Percentiles rank a stretch among this genome's conserved stretches.
These are phyloP conservation scores for Sycophaga agraensis DNA, from an alignment of 1,140 invertebrate species.

Conservation along the genomic window DNA sequence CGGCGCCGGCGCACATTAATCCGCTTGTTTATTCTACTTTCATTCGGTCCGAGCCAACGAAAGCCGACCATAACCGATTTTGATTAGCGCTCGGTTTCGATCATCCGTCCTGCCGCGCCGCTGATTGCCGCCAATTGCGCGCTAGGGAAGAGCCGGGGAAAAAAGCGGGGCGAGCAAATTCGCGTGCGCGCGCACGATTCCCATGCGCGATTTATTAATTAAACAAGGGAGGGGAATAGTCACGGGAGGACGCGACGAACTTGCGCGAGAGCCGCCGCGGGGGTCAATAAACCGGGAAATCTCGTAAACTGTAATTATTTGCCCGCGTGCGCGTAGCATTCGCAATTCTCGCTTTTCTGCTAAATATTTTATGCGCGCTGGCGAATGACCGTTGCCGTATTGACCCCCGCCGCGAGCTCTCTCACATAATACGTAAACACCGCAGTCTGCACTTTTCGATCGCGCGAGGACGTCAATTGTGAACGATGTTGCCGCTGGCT, in stretches of 20 bases:
- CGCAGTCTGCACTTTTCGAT: too few species aligned
- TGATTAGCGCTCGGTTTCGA: not conserved
- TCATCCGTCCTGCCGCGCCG: not conserved
- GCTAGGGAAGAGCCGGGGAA: not conserved
- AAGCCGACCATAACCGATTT: conserved; percentile 3
- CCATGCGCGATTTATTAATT: too few species aligned
- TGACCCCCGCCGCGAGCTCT: not conserved
- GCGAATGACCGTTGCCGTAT: not conserved
- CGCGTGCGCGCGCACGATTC: too few species aligned
- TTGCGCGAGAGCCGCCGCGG: too few species aligned
- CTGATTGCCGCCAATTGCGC: not conserved
- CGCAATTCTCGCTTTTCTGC: not conserved
- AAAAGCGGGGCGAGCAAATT: not conserved
- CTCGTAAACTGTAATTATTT: not conserved
- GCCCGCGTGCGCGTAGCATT: not conserved
- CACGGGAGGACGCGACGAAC: too few species aligned
- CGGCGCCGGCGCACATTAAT: not conserved
- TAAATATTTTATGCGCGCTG: not conserved
- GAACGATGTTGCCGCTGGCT: too few species aligned
- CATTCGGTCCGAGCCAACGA: not conserved
- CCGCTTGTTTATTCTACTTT: not conserved
- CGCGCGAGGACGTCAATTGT: too few species aligned
- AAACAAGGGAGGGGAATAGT: too few species aligned
- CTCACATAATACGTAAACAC: not conserved
- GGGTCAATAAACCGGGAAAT: conserved; percentile 25